phyloP scores from a whole-genome alignment of 2,797 vertebrate species.

The Varecia variegata region DNA sequence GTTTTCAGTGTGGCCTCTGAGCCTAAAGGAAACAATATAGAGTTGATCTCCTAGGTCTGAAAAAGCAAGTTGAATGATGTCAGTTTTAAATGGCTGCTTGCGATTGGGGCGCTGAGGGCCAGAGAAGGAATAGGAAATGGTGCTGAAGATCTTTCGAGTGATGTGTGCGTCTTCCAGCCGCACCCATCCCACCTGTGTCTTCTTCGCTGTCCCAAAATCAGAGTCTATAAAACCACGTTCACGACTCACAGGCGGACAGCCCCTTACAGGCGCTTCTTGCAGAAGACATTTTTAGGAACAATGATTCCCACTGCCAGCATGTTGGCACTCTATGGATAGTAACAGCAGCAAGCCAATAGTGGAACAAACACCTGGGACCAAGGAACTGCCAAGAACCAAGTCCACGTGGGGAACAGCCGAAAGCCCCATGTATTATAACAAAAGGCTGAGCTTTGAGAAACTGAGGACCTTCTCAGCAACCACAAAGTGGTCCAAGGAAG shows the following conservation, averaged over 20 bases:
- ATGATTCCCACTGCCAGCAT: too few species aligned
- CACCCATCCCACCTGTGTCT: too few species aligned
- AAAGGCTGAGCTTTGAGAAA: not conserved
- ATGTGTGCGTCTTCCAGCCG: not conserved
- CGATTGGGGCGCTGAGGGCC: not conserved
- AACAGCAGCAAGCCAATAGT: not conserved
- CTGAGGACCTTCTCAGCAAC: not conserved
- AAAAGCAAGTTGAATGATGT: not conserved
- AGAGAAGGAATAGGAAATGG: not conserved
- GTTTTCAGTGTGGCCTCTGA: not conserved
- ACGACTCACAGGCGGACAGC: rapidly evolving
- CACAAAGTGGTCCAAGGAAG: not conserved
- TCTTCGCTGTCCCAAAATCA: not conserved
- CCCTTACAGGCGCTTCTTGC: not conserved
- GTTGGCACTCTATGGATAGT: not conserved
- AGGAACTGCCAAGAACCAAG: not conserved
- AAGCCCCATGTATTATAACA: not conserved
- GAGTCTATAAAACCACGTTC: not conserved
- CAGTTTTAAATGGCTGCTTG: not conserved
- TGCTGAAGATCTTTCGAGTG: not conserved
- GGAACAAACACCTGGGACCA: not conserved
- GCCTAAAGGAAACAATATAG: not conserved
- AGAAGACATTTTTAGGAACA: not conserved
- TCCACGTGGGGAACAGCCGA: not conserved
- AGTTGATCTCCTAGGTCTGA: not conserved